Conservation (phyloP, 2,113 vertebrate genomes). For the Sinocyclocheilus maitianheensis region DNA sequence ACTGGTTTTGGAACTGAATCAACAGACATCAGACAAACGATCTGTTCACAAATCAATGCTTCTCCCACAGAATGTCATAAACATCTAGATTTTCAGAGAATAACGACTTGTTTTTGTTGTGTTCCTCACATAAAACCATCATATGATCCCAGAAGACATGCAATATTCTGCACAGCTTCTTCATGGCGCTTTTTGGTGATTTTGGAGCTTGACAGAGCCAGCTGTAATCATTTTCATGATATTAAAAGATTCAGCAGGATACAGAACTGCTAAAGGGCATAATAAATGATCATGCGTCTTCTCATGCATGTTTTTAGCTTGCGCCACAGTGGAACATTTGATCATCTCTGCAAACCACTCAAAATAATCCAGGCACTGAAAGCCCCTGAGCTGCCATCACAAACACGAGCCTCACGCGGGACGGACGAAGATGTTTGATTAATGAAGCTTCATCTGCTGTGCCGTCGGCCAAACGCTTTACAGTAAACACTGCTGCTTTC, state of each 20-base stretch:
- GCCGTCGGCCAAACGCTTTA: not conserved
- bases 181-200: not conserved
- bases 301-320: not conserved
- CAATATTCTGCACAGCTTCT: not conserved
- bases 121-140: too few relatives aligned
- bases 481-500: not conserved
- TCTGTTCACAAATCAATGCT: not conserved
- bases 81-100: too few relatives aligned
- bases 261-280: not conserved
- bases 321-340: conserved; percentile 48
- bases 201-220: not conserved
- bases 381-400: not conserved
- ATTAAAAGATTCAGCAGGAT: not conserved
- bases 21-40: not conserved
- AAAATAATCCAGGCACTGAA: too few relatives aligned
- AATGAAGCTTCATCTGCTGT: not conserved
- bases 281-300: not conserved
- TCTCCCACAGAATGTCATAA: not conserved
- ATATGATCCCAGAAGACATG: not conserved
- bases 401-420: conserved; percentile 47
- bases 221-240: not conserved
- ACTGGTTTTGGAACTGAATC: not conserved
- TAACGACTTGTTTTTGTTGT: too few relatives aligned
- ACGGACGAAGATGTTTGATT: conserved; percentile 27
- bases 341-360: not conserved